Evolutionary conservation across 1,140 invertebrate species (phyloP).

Genomic region (Euura saliciscinereae): DNA sequence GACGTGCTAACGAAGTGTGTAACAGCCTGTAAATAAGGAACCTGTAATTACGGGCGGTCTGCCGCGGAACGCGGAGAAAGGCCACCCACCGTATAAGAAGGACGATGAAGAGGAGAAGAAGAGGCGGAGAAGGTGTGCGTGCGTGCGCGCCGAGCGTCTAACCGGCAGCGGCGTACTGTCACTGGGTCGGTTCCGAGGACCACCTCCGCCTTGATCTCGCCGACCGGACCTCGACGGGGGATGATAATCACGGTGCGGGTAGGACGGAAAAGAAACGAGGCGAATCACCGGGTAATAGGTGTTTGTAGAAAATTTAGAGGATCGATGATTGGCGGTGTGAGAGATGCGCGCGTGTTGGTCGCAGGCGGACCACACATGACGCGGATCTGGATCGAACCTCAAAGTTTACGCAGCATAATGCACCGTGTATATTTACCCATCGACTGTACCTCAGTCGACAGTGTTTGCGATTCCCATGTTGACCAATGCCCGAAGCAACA

Average conservation of each 20-base stretch:
- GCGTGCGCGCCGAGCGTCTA: not conserved
- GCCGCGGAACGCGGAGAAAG: constrained; percentile 37
- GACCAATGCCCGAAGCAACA: not conserved
- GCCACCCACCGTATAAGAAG: constrained; percentile 34
- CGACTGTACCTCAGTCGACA: not conserved
- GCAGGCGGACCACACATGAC: too few species aligned
- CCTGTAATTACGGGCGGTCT: constrained; percentile 57
- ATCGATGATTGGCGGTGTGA: too few species aligned
- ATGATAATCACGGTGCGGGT: not conserved
- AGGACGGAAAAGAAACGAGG: not conserved
- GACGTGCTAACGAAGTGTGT: constrained; percentile 60
- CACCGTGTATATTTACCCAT: constrained; percentile 1
- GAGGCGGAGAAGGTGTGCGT: not conserved
- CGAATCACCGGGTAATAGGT: too few species aligned
- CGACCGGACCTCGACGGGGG: not conserved
- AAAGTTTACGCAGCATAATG: constrained; percentile 3
- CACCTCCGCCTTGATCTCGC: not conserved
- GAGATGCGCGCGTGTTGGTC: too few species aligned
- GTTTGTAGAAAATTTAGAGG: too few species aligned
- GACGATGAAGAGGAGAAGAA: not conserved
- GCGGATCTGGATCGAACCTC: not conserved
- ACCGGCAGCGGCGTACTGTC: not conserved
- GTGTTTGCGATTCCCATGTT: constrained; percentile 4
- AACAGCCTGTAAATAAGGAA: constrained; percentile 60
- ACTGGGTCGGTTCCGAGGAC: not conserved